Base-by-base conservation (phyloP, 2,888 invertebrate genomes). In the Teleiodes luculella region DNA sequence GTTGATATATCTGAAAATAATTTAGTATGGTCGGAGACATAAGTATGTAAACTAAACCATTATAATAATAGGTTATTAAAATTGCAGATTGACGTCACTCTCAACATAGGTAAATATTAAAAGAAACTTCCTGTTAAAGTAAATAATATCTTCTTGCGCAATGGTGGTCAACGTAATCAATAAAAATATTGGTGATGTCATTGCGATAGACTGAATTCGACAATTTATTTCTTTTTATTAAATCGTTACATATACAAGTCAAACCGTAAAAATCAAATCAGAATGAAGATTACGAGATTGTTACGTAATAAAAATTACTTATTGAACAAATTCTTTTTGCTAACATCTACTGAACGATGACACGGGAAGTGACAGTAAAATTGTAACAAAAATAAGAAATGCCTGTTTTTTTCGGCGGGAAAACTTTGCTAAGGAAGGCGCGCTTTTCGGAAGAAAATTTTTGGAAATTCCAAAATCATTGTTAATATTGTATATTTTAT, bases 111-210 rank as follows among this genome's bases (percentile, higher is more conserved):
- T 35, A 35, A n/a, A n/a, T n/a, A n/a, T n/a, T n/a, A 24, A 24
- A 24, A 33, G 10, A 5, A 8, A 33, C 33, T 33, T 39, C 16
- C 7, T 7, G 39, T 7, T 18, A 18, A 11, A 10, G 7, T 14
- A 43, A 18, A 20, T 24, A 11, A 18, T 41, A 1, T 1, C 13
- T 16, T 7, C n/a, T 33, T 14, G 47, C 45, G 30, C 35, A 54
- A 47, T 18, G 1, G n/a, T 18, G 35, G 13, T 35, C 48, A 6
- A 24, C 24, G 48, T 20, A 28, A 43, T 28, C 43, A 24, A 28
- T 10, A 43, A 43, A 43, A 43, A 43, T 43, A 43, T 43, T 43
- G 20, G 43, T 43, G 43, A 43, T 43, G 28, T 43, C 43, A 43
- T 28, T 43, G 43, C 6, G 20, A 10, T 28, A 43, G 43, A 43